These are phyloP conservation scores for Cynopterus sphinx DNA, from an alignment of 2,797 vertebrate species.

Conservation along the genomic window DNA sequence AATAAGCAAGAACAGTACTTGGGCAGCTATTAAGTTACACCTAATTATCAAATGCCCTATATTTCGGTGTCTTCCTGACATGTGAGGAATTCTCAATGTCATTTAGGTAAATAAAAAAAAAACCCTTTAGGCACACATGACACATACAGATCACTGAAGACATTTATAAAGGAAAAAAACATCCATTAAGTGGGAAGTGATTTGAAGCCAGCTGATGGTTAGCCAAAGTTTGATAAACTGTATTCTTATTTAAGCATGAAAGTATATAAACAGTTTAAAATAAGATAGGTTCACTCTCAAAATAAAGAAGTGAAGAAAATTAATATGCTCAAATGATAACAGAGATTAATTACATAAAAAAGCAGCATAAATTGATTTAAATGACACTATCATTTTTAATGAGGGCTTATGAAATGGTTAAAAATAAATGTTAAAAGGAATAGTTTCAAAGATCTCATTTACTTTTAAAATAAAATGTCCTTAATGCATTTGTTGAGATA, in stretches of 20 bases:
- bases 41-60: slow-evolving; percentile 82
- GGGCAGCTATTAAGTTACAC: slow-evolving; percentile 87
- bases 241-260: background rate
- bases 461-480: slow-evolving; percentile 57
- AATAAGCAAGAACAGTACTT: slow-evolving; percentile 66
- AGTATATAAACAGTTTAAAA: background rate
- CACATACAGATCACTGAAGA: background rate
- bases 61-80: background rate
- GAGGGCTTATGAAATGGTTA: slow-evolving; percentile 29
- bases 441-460: slow-evolving; percentile 32
- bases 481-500: slow-evolving; percentile 40
- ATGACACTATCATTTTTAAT: slow-evolving; percentile 22
- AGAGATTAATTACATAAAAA: background rate
- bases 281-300: background rate
- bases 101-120: background rate
- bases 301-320: background rate
- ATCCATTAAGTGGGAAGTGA: background rate
- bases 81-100: background rate
- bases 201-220: background rate
- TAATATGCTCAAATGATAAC: slow-evolving; percentile 16
- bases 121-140: background rate
- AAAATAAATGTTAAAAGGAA: background rate
- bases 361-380: background rate
- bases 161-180: slow-evolving; percentile 62
- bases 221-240: background rate